Base-by-base conservation (phyloP, 1,140 invertebrate genomes). In the Papilio glaucus region DNA sequence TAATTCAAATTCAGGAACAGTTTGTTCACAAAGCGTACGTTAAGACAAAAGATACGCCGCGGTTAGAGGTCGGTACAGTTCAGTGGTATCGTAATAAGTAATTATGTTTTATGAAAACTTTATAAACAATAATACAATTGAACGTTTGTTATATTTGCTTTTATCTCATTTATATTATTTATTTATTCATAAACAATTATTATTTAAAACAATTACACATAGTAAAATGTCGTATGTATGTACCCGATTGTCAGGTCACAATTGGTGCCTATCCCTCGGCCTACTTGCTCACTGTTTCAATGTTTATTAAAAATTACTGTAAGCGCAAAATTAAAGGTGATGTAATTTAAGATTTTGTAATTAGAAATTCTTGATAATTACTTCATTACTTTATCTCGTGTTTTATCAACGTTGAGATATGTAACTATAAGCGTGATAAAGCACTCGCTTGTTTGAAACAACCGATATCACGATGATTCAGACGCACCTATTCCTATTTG, bases 61-160 rank as follows among this genome's bases (percentile, higher is more conserved):
- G 49, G 49, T 57, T 57, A 57, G 21, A 57, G 49, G 49, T 57
- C 49, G 49, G 24, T 57, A 57, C 49, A 57, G 21, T 57, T 57
- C 24, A 57, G 49, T 57, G 49, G 21, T 0, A 57, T 49, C 3
- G 8, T 49, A 49, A 18, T 45, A 45, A n/a, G 15, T 18, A 15
- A 45, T 45, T 45, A 18, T 53, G 29, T 33, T 3, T 53, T 21
- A 53, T 53, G 45, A 10, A 53, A 53, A 24, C 21, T 12, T 24
- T 24, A 26, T 26, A 49, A 49, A 49, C 18, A 49, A 49, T 33
- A 33, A 21, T 57, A 21, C 49, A 57, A 57, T 24, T 53, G 21
- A 57, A 24, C 49, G 49, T 12, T 24, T 57, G 21, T 49, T 49
- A 57, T 57, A 18, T 53, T 53, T 53, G 21, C 18, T 2, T 53